A percentile compares a stretch with the other conserved stretches of the same genome.
Conservation (phyloP, 1,140 invertebrate genomes). For the Archivesica marissinica region DNA sequence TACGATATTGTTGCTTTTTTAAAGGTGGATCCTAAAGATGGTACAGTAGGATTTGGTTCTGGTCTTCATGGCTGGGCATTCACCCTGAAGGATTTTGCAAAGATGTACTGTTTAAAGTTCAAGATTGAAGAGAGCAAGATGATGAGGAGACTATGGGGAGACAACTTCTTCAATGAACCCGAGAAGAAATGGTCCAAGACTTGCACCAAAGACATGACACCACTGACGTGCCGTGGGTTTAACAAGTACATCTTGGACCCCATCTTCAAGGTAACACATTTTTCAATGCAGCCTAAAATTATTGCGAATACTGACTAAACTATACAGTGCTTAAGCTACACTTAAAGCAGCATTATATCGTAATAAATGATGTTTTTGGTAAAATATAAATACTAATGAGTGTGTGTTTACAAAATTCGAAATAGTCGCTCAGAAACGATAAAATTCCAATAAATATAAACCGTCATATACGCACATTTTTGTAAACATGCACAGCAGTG, state of each 20-base stretch:
- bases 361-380: too few species aligned
- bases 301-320: too few species aligned
- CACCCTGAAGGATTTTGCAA: conserved; percentile 99
- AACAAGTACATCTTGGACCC: conserved; percentile 99
- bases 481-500: too few species aligned
- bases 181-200: conserved; percentile 98
- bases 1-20: too few species aligned
- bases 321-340: too few species aligned
- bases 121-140: conserved; percentile 98
- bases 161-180: conserved; percentile 96
- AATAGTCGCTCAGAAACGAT: too few species aligned
- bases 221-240: conserved; percentile 90
- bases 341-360: too few species aligned
- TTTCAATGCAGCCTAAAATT: too few species aligned
- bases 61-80: conserved; percentile 99
- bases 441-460: too few species aligned
- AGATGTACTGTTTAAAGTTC: conserved; percentile 99
- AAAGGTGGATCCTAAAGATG: conserved; percentile 96
- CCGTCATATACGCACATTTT: too few species aligned
- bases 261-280: conserved; percentile 96
- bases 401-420: too few species aligned
- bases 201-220: conserved; percentile 93
- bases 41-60: conserved; percentile 99
- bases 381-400: too few species aligned
- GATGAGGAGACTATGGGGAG: conserved; percentile 97